Evolutionary conservation across 1,140 invertebrate species (phyloP).

Genomic region (Gonatopus flavifemur): DNA sequence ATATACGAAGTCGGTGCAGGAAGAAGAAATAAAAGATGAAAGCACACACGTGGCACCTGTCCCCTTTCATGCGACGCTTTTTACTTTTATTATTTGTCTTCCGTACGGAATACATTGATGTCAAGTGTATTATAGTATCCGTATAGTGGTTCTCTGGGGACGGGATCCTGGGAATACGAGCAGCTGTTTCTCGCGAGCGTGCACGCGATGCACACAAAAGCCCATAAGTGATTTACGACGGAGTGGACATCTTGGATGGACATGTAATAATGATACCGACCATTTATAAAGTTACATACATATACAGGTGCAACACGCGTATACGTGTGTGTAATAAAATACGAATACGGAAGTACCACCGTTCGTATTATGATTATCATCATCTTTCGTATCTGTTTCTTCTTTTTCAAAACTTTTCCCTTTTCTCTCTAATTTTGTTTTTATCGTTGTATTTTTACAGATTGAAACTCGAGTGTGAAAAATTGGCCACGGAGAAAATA

Average conservation of each 20-base stretch:
- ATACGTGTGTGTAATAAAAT: no score
- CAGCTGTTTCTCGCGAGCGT: conserved; percentile 25
- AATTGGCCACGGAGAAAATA: conserved; percentile 95
- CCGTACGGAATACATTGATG: no score
- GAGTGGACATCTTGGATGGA: conserved; percentile 19
- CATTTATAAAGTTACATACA: no score
- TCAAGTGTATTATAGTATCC: no score
- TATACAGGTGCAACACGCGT: no score
- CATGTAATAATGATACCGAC: conserved; percentile 36
- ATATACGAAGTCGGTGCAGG: no score
- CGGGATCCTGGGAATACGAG: conserved; percentile 31
- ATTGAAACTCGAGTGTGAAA: conserved; percentile 91
- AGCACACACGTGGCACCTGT: conserved; percentile 7
- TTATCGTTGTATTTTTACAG: conserved; percentile 57
- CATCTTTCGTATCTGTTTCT: no score
- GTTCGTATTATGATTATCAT: no score
- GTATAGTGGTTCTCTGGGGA: no score
- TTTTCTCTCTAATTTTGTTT: background rate
- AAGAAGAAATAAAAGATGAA: background rate
- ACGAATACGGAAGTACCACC: no score
- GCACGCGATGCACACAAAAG: conserved; percentile 30
- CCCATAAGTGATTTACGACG: conserved; percentile 36
- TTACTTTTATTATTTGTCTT: conserved; percentile 1
- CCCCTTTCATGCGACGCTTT: background rate
- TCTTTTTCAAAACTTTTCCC: background rate